Percentiles rank a stretch among this genome's conserved stretches.
Evolutionary conservation across 2,113 vertebrate species (phyloP).

Genomic region (Malurus cyaneus): DNA sequence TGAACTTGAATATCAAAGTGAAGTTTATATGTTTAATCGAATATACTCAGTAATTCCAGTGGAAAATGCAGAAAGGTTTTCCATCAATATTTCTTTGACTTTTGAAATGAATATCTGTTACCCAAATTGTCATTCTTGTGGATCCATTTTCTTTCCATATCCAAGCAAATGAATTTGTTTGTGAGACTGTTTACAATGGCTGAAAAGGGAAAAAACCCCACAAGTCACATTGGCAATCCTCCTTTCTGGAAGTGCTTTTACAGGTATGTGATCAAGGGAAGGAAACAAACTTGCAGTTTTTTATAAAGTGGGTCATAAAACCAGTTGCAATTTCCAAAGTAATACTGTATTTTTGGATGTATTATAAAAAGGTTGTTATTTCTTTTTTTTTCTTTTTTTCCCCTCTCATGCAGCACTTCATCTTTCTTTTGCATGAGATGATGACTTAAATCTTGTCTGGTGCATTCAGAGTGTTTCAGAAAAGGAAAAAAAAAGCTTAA

Average conservation of each 20-base stretch:
- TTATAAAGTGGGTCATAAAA: not conserved
- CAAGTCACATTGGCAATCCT: not conserved
- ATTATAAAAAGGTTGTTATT: not conserved
- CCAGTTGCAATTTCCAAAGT: not conserved
- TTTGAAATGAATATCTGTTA: constrained; percentile 25
- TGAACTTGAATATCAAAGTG: constrained; percentile 51
- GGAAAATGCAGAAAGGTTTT: constrained; percentile 51
- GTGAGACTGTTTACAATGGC: not conserved
- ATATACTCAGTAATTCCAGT: constrained; percentile 47
- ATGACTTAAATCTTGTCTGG: not conserved
- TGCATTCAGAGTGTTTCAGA: not conserved
- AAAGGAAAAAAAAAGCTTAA: not conserved
- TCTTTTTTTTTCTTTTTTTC: not conserved
- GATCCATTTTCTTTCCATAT: not conserved
- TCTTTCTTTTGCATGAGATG: not conserved
- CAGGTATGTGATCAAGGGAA: not conserved
- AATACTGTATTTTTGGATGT: not conserved
- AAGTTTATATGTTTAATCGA: constrained; percentile 51
- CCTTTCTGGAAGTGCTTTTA: not conserved
- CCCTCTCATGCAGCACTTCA: not conserved
- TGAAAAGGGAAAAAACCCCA: not conserved
- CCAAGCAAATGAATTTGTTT: not conserved
- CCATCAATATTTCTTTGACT: constrained; percentile 43
- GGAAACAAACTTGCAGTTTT: not conserved
- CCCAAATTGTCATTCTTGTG: not conserved